Base-by-base conservation (phyloP, 2,113 vertebrate genomes). In the Riparia riparia region DNA sequence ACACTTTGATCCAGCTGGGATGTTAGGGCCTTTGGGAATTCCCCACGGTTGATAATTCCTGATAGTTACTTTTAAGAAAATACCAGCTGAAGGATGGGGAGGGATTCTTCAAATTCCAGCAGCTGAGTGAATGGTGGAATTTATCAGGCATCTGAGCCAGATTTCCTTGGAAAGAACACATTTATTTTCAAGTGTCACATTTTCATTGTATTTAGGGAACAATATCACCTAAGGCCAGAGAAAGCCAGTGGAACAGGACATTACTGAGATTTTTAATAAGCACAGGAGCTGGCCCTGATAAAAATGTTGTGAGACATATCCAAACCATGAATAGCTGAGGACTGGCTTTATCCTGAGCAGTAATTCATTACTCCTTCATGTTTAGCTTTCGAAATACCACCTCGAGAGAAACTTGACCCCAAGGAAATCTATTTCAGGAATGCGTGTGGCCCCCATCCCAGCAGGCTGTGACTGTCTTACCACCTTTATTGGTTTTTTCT, bases 11-110 rank as follows among this genome's bases (percentile, higher is more conserved):
- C 95, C 92, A 92, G 78, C 88, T 91, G 78, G 93, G 95, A 92
- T 94, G 72, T 85, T 85, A 68, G 81, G 79, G 58, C 92, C 91
- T 70, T 92, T n/a, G 86, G 93, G 93, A 96, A 97, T 96, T 96
- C 94, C 95, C 93, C 91, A 70, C 4, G 6, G 61, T 95, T 96
- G 94, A 95, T 96, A 92, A 87, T 89, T 84, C 94, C 92, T 92
- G 88, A 86, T 86, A 94, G 95, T 72, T 96, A 92, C 96, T 94
- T 96, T 96, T 93, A 95, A 96, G 92, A 96, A 96, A 96, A 97
- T 96, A 94, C 93, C 91, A 94, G 95, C 95, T 95, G 93, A 96
- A 96, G 92, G 95, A 93, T 90, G 90, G 95, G 92, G 69, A 92
- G 69, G 65, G 88, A 96, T 96, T 96, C 92, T 96, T 95, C 82